Conservation (phyloP, 2,113 vertebrate species). For the Hippocampus abdominalis region DNA sequence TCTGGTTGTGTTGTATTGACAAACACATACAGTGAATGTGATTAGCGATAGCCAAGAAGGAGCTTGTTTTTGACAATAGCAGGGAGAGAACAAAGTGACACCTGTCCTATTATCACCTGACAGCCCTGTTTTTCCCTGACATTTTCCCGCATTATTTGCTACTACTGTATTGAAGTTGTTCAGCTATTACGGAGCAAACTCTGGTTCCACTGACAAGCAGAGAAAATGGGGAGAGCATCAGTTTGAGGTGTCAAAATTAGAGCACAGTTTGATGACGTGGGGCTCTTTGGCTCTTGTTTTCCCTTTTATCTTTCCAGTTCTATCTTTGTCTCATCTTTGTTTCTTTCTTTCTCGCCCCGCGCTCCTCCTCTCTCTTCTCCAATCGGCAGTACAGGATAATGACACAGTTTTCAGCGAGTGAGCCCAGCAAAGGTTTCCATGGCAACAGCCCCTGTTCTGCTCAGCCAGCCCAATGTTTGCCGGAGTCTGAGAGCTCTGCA, state of each 20-base stretch:
- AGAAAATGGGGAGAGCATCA: not conserved
- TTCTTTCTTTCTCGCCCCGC: slow-evolving; percentile 30
- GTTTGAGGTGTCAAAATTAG: slow-evolving; percentile 39
- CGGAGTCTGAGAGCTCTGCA: slow-evolving; percentile 50
- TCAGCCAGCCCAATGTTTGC: slow-evolving; percentile 52
- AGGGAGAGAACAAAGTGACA: slow-evolving; percentile 14
- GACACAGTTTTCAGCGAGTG: slow-evolving; percentile 75
- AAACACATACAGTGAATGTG: slow-evolving; percentile 19
- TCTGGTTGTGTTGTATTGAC: not conserved
- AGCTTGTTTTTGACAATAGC: slow-evolving; percentile 27
- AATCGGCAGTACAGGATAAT: slow-evolving; percentile 74
- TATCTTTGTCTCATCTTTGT: slow-evolving; percentile 46
- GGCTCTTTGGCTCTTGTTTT: slow-evolving; percentile 28
- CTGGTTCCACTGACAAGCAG: slow-evolving; percentile 20
- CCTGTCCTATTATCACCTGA: slow-evolving; percentile 48
- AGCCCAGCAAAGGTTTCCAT: slow-evolving; percentile 74
- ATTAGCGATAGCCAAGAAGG: slow-evolving; percentile 23
- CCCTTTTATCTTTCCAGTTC: slow-evolving; percentile 20
- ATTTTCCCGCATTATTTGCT: slow-evolving; percentile 42
- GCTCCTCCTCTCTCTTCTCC: slow-evolving; percentile 49
- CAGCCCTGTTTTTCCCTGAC: slow-evolving; percentile 43
- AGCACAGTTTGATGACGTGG: slow-evolving; percentile 55
- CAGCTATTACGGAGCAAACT: slow-evolving; percentile 48
- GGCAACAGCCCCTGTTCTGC: slow-evolving; percentile 77
- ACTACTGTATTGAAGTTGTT: slow-evolving; percentile 45